Conservation (phyloP, 1,140 invertebrate genomes). For the Lepeophtheirus salmonis region DNA sequence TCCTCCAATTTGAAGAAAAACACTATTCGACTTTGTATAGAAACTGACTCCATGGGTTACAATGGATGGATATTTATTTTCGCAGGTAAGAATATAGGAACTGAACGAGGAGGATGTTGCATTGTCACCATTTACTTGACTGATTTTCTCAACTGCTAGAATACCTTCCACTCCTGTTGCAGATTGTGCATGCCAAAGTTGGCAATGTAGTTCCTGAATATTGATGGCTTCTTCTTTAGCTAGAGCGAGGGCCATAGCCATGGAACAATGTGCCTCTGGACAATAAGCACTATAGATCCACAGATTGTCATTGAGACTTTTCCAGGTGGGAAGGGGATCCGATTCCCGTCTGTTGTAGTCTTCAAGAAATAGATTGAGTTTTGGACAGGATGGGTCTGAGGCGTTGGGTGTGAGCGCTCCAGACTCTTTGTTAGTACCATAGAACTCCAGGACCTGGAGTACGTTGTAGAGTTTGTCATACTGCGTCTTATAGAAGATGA, state of each 20-base stretch:
- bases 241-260: not conserved
- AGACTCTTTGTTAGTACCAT: not conserved
- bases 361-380: not conserved
- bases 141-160: not conserved
- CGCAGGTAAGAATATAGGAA: not conserved
- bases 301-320: not conserved
- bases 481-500: not conserved
- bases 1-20: not conserved
- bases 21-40: not conserved
- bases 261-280: not conserved
- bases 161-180: not conserved
- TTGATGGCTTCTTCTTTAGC: not conserved
- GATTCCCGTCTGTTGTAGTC: not conserved
- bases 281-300: not conserved
- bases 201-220: not conserved
- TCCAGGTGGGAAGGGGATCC: not conserved
- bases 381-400: not conserved
- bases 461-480: not conserved
- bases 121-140: not conserved
- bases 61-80: not conserved
- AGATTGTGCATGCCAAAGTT: not conserved
- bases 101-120: no score
- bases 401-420: not conserved
- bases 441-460: not conserved
- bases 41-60: not conserved